A percentile compares a stretch with the other conserved stretches of the same genome.
Conservation (phyloP, 2,797 vertebrate genomes). For the Chromobotia macracanthus region DNA sequence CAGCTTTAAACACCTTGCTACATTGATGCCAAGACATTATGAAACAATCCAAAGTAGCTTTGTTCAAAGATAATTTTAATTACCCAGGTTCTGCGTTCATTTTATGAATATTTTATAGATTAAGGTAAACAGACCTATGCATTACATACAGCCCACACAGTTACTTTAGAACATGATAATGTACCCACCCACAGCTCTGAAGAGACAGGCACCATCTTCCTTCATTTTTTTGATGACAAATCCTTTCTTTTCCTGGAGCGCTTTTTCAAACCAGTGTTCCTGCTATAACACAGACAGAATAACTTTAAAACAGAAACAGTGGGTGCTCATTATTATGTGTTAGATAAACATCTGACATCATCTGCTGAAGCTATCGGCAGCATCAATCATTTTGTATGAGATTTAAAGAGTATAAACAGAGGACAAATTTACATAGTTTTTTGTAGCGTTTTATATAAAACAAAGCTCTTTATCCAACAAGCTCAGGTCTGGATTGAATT, state of each 20-base stretch:
- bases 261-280: constrained; percentile 93
- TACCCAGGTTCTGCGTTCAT: too few species aligned
- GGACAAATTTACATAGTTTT: background rate
- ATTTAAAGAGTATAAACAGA: background rate
- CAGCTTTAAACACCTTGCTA: too few species aligned
- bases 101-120: background rate
- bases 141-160: background rate
- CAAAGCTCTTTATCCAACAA: background rate
- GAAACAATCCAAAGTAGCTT: too few species aligned
- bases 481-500: background rate
- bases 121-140: background rate
- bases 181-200: constrained; percentile 88
- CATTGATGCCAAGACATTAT: too few species aligned
- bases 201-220: constrained; percentile 91
- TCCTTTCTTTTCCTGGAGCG: constrained; percentile 89
- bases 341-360: constrained; percentile 1
- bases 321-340: background rate
- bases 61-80: too few species aligned
- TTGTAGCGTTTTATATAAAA: background rate
- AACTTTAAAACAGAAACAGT: constrained; percentile 18
- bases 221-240: constrained; percentile 97
- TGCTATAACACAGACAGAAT: constrained; percentile 73
- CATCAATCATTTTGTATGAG: background rate
- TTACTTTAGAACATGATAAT: background rate
- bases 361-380: background rate